Evolutionary conservation across 2,113 vertebrate species (phyloP).

Genomic region (Ivindomyrus marchei): DNA sequence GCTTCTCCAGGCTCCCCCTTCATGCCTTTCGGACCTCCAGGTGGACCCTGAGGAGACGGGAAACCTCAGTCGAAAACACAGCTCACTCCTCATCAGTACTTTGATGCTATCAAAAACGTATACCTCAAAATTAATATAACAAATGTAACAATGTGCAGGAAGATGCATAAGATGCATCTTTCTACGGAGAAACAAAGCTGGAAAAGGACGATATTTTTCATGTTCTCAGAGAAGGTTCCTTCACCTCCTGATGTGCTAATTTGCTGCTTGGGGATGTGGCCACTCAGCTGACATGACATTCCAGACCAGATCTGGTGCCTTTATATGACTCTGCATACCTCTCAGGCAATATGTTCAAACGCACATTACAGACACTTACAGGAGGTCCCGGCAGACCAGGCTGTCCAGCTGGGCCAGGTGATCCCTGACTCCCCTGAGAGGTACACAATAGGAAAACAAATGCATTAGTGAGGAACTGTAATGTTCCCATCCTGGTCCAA

Average conservation of each 20-base stretch:
- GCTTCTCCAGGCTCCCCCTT: constrained; percentile 89
- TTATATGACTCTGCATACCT: too few species aligned
- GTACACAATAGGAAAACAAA: not conserved
- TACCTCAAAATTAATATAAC: not conserved
- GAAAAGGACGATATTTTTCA: not conserved
- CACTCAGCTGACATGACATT: not conserved
- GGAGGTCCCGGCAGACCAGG: constrained; percentile 69
- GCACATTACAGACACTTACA: constrained; percentile 63
- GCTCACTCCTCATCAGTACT: not conserved
- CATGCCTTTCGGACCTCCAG: constrained; percentile 77
- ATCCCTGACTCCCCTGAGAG: constrained; percentile 71
- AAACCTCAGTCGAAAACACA: not conserved
- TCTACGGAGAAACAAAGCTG: not conserved
- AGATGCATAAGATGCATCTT: not conserved
- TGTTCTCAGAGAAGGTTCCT: not conserved
- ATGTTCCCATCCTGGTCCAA: not conserved
- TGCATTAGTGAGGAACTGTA: not conserved
- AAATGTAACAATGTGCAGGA: not conserved
- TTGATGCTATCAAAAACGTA: not conserved
- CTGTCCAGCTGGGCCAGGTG: constrained; percentile 64
- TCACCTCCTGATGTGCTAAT: not conserved
- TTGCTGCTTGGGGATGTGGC: not conserved
- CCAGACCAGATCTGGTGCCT: not conserved
- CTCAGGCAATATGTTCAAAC: not conserved
- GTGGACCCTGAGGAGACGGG: constrained; percentile 63